Percentiles rank a stretch among this genome's conserved stretches.
These are phyloP conservation scores for Lipophrys pholis DNA, from an alignment of 2,113 vertebrate genomes.

Conservation along the genomic window DNA sequence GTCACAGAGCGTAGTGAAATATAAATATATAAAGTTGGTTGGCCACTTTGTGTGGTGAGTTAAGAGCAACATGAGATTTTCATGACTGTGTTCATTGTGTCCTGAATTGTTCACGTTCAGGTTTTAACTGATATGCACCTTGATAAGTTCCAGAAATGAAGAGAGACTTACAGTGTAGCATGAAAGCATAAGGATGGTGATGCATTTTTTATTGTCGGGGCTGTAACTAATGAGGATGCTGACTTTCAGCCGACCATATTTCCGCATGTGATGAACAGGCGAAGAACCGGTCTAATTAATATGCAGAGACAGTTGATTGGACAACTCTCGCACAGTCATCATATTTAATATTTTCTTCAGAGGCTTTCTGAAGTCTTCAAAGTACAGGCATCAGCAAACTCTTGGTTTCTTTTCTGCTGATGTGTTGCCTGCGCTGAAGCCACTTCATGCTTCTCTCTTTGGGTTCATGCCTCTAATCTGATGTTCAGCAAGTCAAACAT, in stretches of 20 bases:
- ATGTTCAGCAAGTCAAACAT: conserved; percentile 7
- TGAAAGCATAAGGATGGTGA: conserved; percentile 33
- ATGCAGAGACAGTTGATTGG: neutral
- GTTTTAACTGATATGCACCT: conserved; percentile 14
- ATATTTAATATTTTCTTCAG: conserved; percentile 26
- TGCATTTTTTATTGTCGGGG: conserved; percentile 38
- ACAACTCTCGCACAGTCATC: conserved; percentile 27
- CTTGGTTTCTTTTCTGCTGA: conserved; percentile 17
- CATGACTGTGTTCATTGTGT: conserved; percentile 48
- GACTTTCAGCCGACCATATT: conserved; percentile 55
- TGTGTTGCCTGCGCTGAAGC: conserved; percentile 15
- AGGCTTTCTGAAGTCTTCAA: conserved; percentile 8
- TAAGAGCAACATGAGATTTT: conserved; percentile 30
- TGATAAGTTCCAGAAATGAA: conserved; percentile 34
- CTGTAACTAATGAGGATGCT: conserved; percentile 41
- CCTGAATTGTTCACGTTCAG: conserved; percentile 42
- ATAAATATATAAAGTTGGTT: conserved; percentile 27
- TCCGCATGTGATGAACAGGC: conserved; percentile 23
- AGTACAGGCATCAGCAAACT: conserved; percentile 5
- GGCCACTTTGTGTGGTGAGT: conserved; percentile 14
- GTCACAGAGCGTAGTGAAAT: conserved; percentile 33
- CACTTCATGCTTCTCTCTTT: neutral
- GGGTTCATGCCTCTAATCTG: neutral
- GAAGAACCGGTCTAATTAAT: conserved; percentile 22
- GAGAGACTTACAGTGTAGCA: conserved; percentile 29